phyloP scores from a whole-genome alignment of 2,797 vertebrate species.

The Xiphorhynchus erythropygius region DNA sequence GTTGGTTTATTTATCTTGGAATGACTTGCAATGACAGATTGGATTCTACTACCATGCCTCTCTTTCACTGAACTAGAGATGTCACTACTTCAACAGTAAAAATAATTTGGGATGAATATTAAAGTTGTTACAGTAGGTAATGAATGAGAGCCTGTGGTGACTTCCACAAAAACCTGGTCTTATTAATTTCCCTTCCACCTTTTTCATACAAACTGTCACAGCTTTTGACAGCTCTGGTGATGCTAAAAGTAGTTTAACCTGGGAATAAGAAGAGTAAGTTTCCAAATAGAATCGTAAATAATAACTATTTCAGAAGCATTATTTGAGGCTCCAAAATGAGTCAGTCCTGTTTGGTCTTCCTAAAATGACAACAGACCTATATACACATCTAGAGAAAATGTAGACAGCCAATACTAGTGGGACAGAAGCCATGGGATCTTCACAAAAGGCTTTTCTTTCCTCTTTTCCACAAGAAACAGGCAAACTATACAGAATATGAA shows the following conservation, averaged over 20 bases:
- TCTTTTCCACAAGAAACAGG: neutral
- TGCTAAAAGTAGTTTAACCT: neutral
- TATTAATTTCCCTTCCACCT: neutral
- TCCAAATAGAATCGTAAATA: neutral
- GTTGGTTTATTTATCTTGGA: neutral
- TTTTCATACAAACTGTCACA: neutral
- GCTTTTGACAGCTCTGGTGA: neutral
- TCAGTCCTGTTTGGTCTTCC: neutral
- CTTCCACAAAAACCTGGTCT: neutral
- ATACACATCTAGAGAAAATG: neutral
- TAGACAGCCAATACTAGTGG: neutral
- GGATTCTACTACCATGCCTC: neutral
- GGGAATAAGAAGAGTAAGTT: neutral
- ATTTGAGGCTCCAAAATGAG: neutral
- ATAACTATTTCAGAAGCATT: neutral
- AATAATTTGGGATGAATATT: neutral
- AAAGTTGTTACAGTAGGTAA: neutral
- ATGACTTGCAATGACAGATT: neutral
- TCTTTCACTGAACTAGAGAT: neutral
- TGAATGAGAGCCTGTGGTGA: neutral
- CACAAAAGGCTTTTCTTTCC: neutral
- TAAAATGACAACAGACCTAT: neutral
- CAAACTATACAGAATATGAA: neutral
- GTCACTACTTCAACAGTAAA: neutral
- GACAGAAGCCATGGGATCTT: neutral